Percentiles rank a stretch among this genome's conserved stretches.
phyloP scores from a whole-genome alignment of 2,888 invertebrate species.

The Balanococcus diminutus region DNA sequence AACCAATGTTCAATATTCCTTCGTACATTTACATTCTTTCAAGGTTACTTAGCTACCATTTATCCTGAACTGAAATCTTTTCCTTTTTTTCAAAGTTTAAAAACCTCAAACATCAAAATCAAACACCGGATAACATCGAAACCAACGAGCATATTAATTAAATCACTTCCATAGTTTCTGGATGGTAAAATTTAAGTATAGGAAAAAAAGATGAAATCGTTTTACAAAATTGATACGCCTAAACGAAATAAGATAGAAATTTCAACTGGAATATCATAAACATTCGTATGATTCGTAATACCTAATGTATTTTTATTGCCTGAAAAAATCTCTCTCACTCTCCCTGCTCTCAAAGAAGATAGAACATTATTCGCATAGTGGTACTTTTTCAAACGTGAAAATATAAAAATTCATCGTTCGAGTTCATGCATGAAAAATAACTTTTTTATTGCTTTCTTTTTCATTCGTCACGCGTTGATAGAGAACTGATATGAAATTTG shows the following conservation, averaged over 20 bases:
- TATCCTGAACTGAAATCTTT: background rate
- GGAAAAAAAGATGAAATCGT: background rate
- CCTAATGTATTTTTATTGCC: conserved; percentile 31
- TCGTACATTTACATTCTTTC: background rate
- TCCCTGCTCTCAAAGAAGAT: conserved; percentile 13
- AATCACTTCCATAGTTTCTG: background rate
- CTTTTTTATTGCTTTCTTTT: conserved; percentile 40
- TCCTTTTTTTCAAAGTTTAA: background rate
- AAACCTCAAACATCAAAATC: background rate
- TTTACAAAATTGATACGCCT: background rate
- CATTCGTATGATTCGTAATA: no score
- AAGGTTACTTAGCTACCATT: background rate
- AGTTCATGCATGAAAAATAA: conserved; percentile 31
- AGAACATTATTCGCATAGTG: conserved; percentile 13
- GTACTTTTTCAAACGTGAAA: conserved; percentile 11
- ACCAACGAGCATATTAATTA: background rate
- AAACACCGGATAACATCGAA: background rate
- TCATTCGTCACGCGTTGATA: conserved; percentile 22
- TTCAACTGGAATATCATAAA: background rate
- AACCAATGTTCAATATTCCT: background rate
- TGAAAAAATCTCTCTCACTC: background rate
- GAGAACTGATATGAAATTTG: conserved; percentile 2
- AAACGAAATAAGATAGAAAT: background rate
- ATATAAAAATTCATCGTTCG: conserved; percentile 27
- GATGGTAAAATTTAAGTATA: background rate